phyloP scores from a whole-genome alignment of 2,888 invertebrate species.

The Ornithoptera alexandrae region DNA sequence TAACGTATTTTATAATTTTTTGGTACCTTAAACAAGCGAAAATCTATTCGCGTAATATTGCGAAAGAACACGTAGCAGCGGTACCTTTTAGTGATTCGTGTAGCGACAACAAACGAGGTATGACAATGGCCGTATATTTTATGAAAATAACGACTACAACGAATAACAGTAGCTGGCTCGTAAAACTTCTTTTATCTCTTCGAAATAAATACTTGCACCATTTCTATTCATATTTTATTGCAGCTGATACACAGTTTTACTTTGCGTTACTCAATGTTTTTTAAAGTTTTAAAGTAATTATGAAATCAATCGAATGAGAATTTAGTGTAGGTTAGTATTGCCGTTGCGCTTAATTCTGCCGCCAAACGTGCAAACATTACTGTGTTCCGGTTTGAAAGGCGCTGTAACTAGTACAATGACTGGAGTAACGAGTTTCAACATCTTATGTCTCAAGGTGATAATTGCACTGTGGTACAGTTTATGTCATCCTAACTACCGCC shows the following conservation, averaged over 20 bases:
- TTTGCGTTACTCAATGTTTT: too few relatives aligned
- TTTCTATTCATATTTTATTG: constrained; percentile 26
- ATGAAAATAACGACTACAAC: constrained; percentile 45
- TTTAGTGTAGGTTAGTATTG: too few relatives aligned
- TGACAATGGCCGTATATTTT: constrained; percentile 52
- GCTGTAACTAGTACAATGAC: too few relatives aligned
- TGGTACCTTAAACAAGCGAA: neutral
- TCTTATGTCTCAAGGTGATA: too few relatives aligned
- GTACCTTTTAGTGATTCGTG: constrained; percentile 36
- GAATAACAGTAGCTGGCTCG: constrained; percentile 34
- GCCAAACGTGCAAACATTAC: too few relatives aligned
- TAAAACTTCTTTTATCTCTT: constrained; percentile 30
- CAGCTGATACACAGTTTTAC: constrained; percentile 6
- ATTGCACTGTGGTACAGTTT: too few relatives aligned
- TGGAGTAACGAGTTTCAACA: too few relatives aligned
- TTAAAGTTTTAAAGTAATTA: neutral
- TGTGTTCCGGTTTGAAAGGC: too few relatives aligned
- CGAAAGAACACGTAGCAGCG: constrained; percentile 14
- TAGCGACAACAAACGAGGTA: constrained; percentile 51
- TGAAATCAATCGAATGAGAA: neutral
- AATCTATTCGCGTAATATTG: constrained; percentile 9
- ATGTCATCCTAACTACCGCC: too few relatives aligned
- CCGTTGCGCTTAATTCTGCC: too few relatives aligned
- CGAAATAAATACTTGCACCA: constrained; percentile 24
- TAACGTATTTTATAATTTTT: neutral